Evolutionary conservation across 2,113 vertebrate genomes (phyloP).

Genomic region (Hirundichthys speculiger): DNA sequence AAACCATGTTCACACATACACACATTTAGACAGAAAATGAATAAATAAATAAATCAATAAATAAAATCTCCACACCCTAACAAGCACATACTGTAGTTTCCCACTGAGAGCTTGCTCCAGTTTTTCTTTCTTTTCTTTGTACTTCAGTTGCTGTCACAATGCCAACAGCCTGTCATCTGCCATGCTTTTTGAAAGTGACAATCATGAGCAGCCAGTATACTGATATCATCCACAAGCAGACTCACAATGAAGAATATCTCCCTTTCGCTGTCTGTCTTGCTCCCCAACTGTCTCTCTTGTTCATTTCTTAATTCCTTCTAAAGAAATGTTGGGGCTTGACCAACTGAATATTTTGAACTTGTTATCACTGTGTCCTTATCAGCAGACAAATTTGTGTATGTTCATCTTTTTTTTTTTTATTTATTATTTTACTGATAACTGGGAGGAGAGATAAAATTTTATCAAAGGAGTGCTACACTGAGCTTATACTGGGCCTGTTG

Average conservation of each 20-base stretch:
- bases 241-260: conserved; percentile 44
- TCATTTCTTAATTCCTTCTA: conserved; percentile 32
- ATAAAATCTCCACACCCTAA: conserved; percentile 29
- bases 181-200: conserved; percentile 65
- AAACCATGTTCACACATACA: not conserved
- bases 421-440: no score
- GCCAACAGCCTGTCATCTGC: conserved; percentile 64
- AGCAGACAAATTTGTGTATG: conserved; percentile 28
- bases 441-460: conserved; percentile 53
- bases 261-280: conserved; percentile 26
- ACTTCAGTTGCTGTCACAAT: conserved; percentile 41
- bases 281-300: conserved; percentile 23
- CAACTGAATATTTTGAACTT: conserved; percentile 48
- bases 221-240: conserved; percentile 61
- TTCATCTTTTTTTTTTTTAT: conserved; percentile 50
- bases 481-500: no score
- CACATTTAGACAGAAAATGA: not conserved
- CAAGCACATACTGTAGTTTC: conserved; percentile 33
- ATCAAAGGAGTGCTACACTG: conserved; percentile 30
- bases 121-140: conserved; percentile 62
- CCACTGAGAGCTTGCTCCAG: conserved; percentile 40
- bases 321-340: conserved; percentile 38
- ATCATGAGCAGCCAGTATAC: conserved; percentile 35
- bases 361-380: conserved; percentile 50
- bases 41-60: no score